phyloP scores from a whole-genome alignment of 2,797 vertebrate species.

The Sebastes vulpes region DNA sequence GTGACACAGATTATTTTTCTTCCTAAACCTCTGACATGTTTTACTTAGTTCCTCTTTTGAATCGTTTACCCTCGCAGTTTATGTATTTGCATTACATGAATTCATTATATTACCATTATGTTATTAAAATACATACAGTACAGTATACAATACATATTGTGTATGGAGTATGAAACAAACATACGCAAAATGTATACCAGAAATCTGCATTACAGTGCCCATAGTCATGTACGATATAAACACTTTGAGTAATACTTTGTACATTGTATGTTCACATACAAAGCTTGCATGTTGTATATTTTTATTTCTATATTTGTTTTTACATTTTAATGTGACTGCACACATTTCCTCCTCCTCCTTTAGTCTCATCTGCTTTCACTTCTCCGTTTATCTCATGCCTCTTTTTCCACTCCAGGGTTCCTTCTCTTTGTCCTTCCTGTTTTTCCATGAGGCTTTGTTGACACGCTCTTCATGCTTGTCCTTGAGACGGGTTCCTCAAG shows the following conservation, averaged over 20 bases:
- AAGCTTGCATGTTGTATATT: background rate
- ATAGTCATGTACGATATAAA: background rate
- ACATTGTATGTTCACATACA: background rate
- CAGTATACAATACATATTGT: background rate
- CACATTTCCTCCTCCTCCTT: background rate
- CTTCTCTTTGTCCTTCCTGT: background rate
- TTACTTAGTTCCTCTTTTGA: background rate
- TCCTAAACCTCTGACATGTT: background rate
- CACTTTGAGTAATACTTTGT: background rate
- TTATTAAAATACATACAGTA: background rate
- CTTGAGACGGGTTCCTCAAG: constrained; percentile 25
- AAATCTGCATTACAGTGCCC: background rate
- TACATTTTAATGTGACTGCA: too few species aligned
- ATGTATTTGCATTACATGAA: background rate
- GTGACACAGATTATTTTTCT: background rate
- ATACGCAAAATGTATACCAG: background rate
- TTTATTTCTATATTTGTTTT: background rate
- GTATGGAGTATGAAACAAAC: too few species aligned
- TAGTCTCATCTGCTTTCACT: background rate
- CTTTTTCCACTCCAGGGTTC: background rate
- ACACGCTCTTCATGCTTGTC: background rate
- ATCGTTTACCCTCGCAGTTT: background rate
- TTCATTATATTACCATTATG: background rate
- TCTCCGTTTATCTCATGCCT: background rate
- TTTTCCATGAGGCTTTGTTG: background rate